phyloP scores from a whole-genome alignment of 2,113 vertebrate species.

The Erythrolamprus reginae region DNA sequence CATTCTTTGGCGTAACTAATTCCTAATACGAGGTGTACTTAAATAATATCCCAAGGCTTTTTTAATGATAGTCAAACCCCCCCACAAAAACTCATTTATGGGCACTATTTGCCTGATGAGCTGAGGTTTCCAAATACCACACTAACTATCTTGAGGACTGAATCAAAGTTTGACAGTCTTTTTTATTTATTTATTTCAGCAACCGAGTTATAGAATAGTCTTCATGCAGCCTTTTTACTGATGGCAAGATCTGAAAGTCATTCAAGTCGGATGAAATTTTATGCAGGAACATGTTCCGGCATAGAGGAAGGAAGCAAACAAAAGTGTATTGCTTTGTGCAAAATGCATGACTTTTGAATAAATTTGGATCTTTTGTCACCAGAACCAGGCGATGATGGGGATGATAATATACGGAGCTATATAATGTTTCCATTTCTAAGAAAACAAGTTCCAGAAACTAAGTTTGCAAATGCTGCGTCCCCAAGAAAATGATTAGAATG shows the following conservation, averaged over 20 bases:
- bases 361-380: constrained; percentile 58
- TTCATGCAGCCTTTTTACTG: constrained; percentile 46
- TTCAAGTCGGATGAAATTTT: constrained; percentile 26
- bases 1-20: not conserved
- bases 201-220: constrained; percentile 6
- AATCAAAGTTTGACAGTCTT: constrained; percentile 17
- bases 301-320: constrained; percentile 28
- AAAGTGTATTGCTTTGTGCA: constrained; percentile 53
- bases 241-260: constrained; percentile 47
- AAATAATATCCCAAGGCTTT: not conserved
- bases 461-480: constrained; percentile 64
- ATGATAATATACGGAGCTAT: constrained; percentile 64
- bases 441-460: constrained; percentile 69
- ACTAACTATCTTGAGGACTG: constrained; percentile 25
- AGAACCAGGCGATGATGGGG: constrained; percentile 67
- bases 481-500: constrained; percentile 60
- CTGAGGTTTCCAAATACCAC: not conserved
- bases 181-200: constrained; percentile 24
- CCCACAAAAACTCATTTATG: not conserved
- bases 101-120: not conserved
- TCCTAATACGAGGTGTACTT: not conserved
- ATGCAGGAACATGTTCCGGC: constrained; percentile 40
- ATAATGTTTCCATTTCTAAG: constrained; percentile 74
- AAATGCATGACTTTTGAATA: constrained; percentile 70
- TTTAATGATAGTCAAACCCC: not conserved